phyloP scores from a whole-genome alignment of 2,113 vertebrate species.

The Erythrolamprus reginae region DNA sequence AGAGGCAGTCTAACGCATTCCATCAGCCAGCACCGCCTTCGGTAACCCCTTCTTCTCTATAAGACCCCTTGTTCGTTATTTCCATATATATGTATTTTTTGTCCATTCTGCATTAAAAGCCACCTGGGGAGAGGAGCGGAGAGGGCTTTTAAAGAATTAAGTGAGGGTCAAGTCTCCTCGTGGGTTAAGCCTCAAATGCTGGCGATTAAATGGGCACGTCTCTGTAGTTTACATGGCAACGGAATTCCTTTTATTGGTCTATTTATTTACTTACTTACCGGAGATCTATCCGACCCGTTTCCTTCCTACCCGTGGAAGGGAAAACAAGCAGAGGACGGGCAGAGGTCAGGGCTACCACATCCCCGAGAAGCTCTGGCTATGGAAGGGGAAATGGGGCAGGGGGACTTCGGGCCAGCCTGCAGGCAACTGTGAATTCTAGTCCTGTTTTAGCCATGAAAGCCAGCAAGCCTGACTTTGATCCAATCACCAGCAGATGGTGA shows the following conservation, averaged over 20 bases:
- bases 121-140: background rate
- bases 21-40: background rate
- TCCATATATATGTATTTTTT: background rate
- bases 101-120: background rate
- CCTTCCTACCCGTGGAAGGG: background rate
- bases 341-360: background rate
- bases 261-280: background rate
- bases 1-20: background rate
- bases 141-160: background rate
- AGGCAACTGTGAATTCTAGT: too few species aligned
- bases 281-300: too few species aligned
- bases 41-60: background rate
- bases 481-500: too few species aligned
- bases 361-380: background rate
- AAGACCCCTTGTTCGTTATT: background rate
- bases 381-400: too few species aligned
- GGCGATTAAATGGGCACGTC: background rate
- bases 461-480: too few species aligned
- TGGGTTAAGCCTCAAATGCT: background rate
- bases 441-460: too few species aligned
- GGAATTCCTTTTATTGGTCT: background rate
- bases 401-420: background rate
- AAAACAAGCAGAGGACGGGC: background rate
- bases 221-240: background rate
- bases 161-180: background rate